These are phyloP conservation scores for Pangasius larnaudii DNA, from an alignment of 2,797 vertebrate genomes.

Conservation along the genomic window DNA sequence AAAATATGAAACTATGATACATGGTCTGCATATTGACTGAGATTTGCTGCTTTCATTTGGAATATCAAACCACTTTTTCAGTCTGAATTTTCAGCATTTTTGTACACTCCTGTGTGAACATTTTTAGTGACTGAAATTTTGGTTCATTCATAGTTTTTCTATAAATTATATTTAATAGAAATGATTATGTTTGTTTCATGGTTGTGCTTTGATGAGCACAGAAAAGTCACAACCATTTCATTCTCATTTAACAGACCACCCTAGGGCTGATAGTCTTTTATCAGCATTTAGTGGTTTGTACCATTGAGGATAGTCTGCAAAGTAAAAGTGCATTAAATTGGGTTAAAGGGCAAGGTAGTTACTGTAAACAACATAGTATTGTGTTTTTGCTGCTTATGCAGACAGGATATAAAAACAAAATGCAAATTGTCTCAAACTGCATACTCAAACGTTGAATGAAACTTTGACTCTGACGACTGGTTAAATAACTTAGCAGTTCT, in stretches of 20 bases:
- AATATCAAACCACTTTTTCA: background rate
- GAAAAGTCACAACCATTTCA: background rate
- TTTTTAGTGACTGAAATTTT: background rate
- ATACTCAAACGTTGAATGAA: background rate
- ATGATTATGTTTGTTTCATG: background rate
- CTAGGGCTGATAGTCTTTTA: background rate
- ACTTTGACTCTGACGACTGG: background rate
- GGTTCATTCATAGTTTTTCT: background rate
- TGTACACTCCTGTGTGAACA: background rate
- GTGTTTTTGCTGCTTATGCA: background rate
- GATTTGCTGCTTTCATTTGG: background rate
- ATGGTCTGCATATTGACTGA: background rate
- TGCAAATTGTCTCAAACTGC: background rate
- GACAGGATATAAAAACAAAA: background rate
- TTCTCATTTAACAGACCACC: no score
- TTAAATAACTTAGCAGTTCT: constrained; percentile 36
- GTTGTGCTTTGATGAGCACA: background rate
- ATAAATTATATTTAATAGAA: background rate
- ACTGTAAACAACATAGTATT: background rate
- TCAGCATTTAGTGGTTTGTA: background rate
- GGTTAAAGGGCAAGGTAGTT: background rate
- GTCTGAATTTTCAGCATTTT: background rate
- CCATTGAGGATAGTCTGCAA: background rate
- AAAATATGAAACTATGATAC: background rate
- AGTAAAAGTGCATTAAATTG: background rate